Conservation (phyloP, 2,888 invertebrate species). For the Zeuzera pyrina region DNA sequence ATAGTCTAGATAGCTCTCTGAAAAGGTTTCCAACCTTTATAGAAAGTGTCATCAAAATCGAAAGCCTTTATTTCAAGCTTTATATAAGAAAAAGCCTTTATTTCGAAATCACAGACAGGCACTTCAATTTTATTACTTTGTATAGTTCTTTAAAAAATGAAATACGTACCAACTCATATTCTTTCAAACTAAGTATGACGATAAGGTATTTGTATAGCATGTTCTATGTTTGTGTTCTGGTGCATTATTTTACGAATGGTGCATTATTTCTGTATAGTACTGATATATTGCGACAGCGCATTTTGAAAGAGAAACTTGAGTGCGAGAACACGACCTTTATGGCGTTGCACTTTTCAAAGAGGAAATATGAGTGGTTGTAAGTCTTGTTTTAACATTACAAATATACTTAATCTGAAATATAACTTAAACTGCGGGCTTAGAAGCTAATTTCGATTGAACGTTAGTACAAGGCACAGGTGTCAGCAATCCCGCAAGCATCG, state of each 20-base stretch:
- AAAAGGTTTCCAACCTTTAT: too few species aligned
- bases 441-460: constrained; percentile 20
- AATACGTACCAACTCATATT: too few species aligned
- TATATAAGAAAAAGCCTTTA: too few species aligned
- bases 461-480: constrained; percentile 42
- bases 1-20: too few species aligned
- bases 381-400: constrained; percentile 31
- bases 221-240: too few species aligned
- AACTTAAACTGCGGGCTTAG: constrained; percentile 20
- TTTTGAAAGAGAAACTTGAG: constrained; percentile 32
- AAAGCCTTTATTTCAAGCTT: too few species aligned
- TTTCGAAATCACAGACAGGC: too few species aligned
- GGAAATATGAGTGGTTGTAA: constrained; percentile 35
- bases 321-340: constrained; percentile 46
- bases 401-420: constrained; percentile 17
- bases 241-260: constrained; percentile 23
- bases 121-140: too few species aligned
- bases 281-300: constrained; percentile 57
- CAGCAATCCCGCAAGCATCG: constrained; percentile 35
- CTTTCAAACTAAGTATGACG: too few species aligned
- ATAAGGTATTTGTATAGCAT: too few species aligned
- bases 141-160: too few species aligned
- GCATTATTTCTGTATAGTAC: constrained; percentile 61
- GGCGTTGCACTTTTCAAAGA: constrained; percentile 32
- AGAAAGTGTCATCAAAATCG: too few species aligned